Conservation (phyloP, 2,797 vertebrate species). For the Acipenser oxyrinchus region DNA sequence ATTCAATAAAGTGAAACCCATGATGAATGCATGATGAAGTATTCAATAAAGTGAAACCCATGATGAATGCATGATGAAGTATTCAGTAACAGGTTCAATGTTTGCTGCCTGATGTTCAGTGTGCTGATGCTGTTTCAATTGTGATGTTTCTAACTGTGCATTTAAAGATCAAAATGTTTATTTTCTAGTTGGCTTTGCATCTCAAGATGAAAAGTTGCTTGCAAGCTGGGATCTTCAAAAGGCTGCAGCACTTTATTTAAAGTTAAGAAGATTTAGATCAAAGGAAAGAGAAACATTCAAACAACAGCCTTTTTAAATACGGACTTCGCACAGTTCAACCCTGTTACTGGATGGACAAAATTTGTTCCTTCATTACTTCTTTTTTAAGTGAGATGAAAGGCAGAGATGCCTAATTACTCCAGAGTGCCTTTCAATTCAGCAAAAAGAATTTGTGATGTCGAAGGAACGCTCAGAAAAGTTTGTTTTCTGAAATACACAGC, state of each 20-base stretch:
- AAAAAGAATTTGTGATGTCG: conserved; percentile 39
- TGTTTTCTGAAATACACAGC: conserved; percentile 42
- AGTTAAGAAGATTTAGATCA: conserved; percentile 74
- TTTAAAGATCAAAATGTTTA: conserved; percentile 27
- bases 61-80: no score
- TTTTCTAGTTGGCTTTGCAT: conserved; percentile 54
- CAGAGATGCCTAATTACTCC: conserved; percentile 41
- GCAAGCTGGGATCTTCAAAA: conserved; percentile 58
- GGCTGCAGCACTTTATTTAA: conserved; percentile 65
- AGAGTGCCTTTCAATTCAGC: conserved; percentile 38
- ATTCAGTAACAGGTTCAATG: no score
- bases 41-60: no score
- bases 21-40: no score
- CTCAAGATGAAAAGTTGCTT: conserved; percentile 56
- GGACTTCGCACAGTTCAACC: conserved; percentile 38
- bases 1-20: no score
- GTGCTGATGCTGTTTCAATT: conserved; percentile 23
- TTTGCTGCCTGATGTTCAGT: conserved; percentile 15
- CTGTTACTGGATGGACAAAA: conserved; percentile 47
- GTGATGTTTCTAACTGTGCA: conserved; percentile 31
- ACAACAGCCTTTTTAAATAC: conserved; percentile 35
- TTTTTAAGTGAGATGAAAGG: conserved; percentile 45
- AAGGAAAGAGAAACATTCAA: conserved; percentile 53
- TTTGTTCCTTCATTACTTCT: conserved; percentile 47
- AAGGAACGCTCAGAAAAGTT: conserved; percentile 46